Evolutionary conservation across 2,888 invertebrate genomes (phyloP).

Genomic region (Isoperla grammatica): DNA sequence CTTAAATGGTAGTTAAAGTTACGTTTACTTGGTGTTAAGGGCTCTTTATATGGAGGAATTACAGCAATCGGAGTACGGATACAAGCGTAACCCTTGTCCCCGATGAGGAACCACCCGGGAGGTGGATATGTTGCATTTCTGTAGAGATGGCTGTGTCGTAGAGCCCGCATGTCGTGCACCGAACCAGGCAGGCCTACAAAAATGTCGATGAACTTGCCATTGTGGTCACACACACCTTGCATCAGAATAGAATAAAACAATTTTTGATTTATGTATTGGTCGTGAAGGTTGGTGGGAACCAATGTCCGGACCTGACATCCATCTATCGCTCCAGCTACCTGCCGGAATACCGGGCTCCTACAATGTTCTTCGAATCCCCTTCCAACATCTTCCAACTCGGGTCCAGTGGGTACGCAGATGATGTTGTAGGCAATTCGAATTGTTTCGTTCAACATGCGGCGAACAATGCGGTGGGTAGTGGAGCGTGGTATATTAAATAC

Average conservation of each 20-base stretch:
- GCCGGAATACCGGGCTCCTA: too few species aligned
- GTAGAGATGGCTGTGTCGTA: not conserved
- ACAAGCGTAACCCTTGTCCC: not conserved
- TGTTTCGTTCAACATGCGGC: too few species aligned
- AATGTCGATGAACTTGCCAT: slow-evolving; percentile 3
- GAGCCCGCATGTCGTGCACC: slow-evolving; percentile 10
- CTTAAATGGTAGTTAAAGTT: not conserved
- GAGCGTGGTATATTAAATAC: too few species aligned
- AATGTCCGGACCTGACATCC: slow-evolving; percentile 13
- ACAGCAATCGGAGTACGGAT: not conserved
- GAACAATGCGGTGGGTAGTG: too few species aligned
- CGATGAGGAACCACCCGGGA: not conserved
- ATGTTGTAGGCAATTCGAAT: too few species aligned
- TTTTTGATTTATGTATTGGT: slow-evolving; percentile 30
- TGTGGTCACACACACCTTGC: slow-evolving; percentile 1
- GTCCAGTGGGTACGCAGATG: too few species aligned
- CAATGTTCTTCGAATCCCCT: too few species aligned
- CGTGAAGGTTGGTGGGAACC: slow-evolving; percentile 25
- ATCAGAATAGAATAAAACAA: slow-evolving; percentile 28
- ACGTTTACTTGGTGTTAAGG: too few species aligned
- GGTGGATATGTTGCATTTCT: slow-evolving; percentile 1
- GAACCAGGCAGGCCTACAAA: slow-evolving; percentile 8
- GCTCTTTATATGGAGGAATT: too few species aligned
- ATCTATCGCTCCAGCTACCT: not conserved
- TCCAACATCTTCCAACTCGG: too few species aligned